These are phyloP conservation scores for Coracias cyanogaster DNA, from an alignment of 2,797 vertebrate genomes.

Conservation along the genomic window DNA sequence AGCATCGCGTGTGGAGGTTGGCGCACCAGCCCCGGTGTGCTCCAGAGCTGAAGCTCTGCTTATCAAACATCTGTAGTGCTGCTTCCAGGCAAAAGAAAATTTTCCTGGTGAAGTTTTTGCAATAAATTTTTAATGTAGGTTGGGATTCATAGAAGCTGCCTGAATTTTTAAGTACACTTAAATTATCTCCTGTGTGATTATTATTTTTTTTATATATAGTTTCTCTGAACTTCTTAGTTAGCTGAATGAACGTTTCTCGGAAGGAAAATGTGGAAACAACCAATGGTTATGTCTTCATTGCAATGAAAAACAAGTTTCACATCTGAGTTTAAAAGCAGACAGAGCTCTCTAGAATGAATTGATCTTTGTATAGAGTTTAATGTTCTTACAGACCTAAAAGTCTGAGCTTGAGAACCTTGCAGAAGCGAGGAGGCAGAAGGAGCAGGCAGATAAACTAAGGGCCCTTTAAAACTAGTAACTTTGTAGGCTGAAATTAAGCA, in stretches of 20 bases:
- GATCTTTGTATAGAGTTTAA: background rate
- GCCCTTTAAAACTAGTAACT: background rate
- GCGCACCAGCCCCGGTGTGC: fast-evolving
- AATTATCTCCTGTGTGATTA: background rate
- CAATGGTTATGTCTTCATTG: fast-evolving
- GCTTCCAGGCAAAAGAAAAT: background rate
- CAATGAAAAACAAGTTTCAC: background rate
- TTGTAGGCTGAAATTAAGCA: background rate
- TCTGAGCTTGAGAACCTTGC: background rate
- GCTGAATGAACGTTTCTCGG: background rate
- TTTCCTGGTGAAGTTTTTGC: background rate
- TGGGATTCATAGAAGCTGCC: background rate
- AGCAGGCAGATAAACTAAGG: background rate
- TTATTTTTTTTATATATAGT: background rate
- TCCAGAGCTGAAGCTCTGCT: fast-evolving
- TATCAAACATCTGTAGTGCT: background rate
- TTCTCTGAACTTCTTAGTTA: background rate
- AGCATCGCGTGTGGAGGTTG: fast-evolving
- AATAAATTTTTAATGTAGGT: background rate
- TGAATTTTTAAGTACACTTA: background rate
- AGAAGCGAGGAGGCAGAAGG: background rate
- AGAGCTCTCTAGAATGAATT: background rate
- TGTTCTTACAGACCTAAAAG: background rate
- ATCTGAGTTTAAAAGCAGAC: background rate
- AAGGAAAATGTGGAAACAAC: background rate